Base-by-base conservation (phyloP, 2,113 vertebrate genomes). In the Serinus canaria region DNA sequence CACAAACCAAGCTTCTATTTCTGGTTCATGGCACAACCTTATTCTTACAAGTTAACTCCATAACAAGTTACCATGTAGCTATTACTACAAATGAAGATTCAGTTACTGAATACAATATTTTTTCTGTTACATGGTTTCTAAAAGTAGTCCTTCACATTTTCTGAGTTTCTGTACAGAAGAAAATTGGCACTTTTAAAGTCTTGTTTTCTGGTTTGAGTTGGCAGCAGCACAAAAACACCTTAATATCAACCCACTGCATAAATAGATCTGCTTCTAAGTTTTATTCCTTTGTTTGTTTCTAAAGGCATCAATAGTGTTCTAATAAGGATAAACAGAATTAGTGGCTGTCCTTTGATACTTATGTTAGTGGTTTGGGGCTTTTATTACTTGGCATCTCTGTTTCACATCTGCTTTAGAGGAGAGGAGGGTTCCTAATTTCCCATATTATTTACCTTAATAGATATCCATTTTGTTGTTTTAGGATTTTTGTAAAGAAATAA, bases 241-340 rank as follows among this genome's bases (percentile, higher is more conserved):
- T 72, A 79, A 4, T 86, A 83, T 82, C 60, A 78, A 31, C 18
- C 28, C 13, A 27, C 56, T 91, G 66, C 53, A 46, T 82, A 81
- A 83, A 70, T 46, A 80, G 80, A 70, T 74, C 62, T 85, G 12
- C 66, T 69, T 70, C 7, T 69, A 79, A 92, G 63, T 60, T 87
- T 60, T 60, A 88, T 91, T 83, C 68, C 27, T 91, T 80, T 83
- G 46, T 86, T 94, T 92, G 39, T 81, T 95, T 92, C 53, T 44
- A 82, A 60, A 76, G 73, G 33, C 62, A 79, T 88, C 20, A 8
- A 8, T 68, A 56, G 33, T 75, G 41, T 78, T 92, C 60, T 53
- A 74, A 39, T 52, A 47, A 9, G 56, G 64, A 84, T 68, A 84
- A 83, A 91, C 87, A 77, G 10, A 95, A 76, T 92, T 86, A 56